Evolutionary conservation across 2,888 invertebrate genomes (phyloP), one percentile per base, ranked within the genome.

Genomic region (Hoplodrina blanda): DNA sequence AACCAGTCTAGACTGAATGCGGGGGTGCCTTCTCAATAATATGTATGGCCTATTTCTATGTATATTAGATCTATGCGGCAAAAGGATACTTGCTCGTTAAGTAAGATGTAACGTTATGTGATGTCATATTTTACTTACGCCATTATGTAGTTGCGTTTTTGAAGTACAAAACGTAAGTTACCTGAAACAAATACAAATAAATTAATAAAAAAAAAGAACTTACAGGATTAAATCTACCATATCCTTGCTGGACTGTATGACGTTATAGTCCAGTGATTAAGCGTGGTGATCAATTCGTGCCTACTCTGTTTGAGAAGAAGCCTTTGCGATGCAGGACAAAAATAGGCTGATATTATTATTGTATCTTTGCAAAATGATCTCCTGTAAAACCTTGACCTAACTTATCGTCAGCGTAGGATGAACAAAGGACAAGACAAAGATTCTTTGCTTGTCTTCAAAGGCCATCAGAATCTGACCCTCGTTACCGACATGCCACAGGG

Each of bases 1-100:
- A 62, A 72, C 77, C 53, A 60, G 87, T 83, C 86, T 85, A 85
- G 86, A 83, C 83, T 68, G 63, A 69, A 76, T 69, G 65, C 57
- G 54, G 50, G 50, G 41, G 19, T 41, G 55, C 19, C 30, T 50
- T 54, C 76, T 75, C 52, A 17, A 71, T 68, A 69, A 65, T 57
- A 71, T 46, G 52, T 71, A 72, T 63, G 73, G 33, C 76, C 68
- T 63, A 70, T 80, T 69, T 79, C 52, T 70, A 75, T 54, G 64
- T 57, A 61, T 63, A 65, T 66, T 19, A 61, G 15, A 33, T 52
- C 8, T 62, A 59, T 76, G 67, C 65, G 61, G 46, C 57, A 71
- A 75, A 66, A 65, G 4, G 57, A 20, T 73, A 53, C 17, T 68
- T 7, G 55, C 46, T 54, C 46, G 49, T 25, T 61, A 50, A n/a